Conservation (phyloP, 2,797 vertebrate species). For the Merluccius polli region DNA sequence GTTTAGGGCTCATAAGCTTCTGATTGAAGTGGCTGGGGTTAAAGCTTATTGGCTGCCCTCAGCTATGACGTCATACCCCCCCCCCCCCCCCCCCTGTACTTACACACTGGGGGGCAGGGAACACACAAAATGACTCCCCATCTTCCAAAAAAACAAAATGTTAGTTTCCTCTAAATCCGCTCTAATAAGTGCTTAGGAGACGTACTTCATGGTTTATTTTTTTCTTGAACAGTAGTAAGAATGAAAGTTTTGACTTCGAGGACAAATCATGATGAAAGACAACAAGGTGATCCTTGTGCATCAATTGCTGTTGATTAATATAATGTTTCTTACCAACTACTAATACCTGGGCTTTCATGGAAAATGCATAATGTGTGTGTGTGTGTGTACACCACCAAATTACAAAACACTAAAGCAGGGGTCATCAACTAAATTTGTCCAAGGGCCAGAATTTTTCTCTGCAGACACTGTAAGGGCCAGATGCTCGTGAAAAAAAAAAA, state of each 20-base stretch:
- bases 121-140: neutral
- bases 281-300: neutral
- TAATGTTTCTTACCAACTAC: neutral
- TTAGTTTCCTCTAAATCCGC: conserved; percentile 23
- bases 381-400: neutral
- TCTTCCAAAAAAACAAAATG: conserved; percentile 7
- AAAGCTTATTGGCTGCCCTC: conserved; percentile 13
- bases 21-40: conserved; percentile 28
- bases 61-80: conserved; percentile 19
- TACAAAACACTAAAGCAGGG: too few species aligned
- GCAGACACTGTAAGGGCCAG: too few species aligned
- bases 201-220: conserved; percentile 1
- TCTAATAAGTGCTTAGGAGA: conserved; percentile 15
- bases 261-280: neutral
- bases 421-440: too few species aligned
- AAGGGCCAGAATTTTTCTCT: too few species aligned
- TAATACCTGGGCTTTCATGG: neutral
- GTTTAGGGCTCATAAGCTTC: conserved; percentile 15
- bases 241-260: neutral
- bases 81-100: too few species aligned
- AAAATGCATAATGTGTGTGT: neutral
- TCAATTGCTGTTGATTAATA: neutral
- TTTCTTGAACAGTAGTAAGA: neutral
- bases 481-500: too few species aligned
- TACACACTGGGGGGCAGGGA: neutral